phyloP scores from a whole-genome alignment of 2,113 vertebrate species.

The Tricholaema leucomelas region DNA sequence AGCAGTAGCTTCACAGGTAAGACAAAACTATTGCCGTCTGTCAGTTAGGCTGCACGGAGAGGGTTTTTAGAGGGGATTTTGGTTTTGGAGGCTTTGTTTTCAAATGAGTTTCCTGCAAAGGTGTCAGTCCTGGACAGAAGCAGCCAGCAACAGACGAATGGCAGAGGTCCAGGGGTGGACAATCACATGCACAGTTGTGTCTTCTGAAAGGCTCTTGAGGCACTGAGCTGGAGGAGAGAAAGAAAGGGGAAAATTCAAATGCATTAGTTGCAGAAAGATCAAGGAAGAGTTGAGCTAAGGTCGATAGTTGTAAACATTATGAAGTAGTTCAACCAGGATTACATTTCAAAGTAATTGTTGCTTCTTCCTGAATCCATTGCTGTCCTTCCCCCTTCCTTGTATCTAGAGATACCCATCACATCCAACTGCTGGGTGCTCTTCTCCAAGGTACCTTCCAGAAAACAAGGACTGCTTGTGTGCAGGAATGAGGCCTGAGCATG shows the following conservation, averaged over 20 bases:
- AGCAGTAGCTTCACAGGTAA: slow-evolving; percentile 98
- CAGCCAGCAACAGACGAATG: neutral
- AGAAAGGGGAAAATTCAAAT: neutral
- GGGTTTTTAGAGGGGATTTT: neutral
- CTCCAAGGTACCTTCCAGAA: neutral
- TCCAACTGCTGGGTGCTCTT: neutral
- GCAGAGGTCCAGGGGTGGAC: neutral
- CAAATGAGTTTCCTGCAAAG: neutral
- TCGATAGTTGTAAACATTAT: neutral
- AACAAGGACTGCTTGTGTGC: neutral
- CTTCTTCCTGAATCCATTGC: neutral
- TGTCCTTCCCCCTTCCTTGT: neutral
- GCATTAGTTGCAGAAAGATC: neutral
- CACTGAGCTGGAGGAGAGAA: neutral
- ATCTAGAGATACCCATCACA: neutral
- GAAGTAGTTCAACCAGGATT: neutral
- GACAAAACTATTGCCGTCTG: fast-evolving
- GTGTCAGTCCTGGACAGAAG: neutral
- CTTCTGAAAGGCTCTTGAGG: neutral
- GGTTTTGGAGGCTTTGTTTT: neutral
- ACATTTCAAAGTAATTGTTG: neutral
- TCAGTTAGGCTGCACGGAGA: neutral
- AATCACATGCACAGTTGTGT: neutral
- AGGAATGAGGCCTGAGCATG: neutral
- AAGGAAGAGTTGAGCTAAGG: neutral